Evolutionary conservation across 2,888 invertebrate species (phyloP), one percentile per base, ranked within the genome.

Genomic region (Empis stercorea): DNA sequence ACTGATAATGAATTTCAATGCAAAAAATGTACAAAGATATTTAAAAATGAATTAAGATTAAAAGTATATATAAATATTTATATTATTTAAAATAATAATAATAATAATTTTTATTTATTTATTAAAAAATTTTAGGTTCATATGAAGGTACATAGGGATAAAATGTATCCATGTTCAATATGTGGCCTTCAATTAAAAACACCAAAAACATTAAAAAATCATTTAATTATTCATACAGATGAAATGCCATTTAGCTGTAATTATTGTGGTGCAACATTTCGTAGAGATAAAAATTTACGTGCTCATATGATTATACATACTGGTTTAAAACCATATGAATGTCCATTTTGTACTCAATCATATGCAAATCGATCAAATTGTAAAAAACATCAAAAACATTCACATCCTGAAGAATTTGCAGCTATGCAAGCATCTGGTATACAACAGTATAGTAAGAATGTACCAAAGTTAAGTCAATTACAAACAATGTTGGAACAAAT

Each of bases 281-380:
- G 14, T 20, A 20, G 40, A 16, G 40, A 40, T 27, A 40, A 23
- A 7, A 40, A 20, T 23, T 27, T 40, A 27, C 20, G 23, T 6
- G 61, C 64, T 45, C 69, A 70, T 54, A 54, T 70, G 1, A 67
- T 70, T n/a, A 50, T 69, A 10, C 69, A 70, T 44, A 63, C 65
- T 0, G 69, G 68, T 1, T 56, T 70, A 14, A 53, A 66, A 15
- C 69, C 69, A 0, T 70, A 70, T 34, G 59, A 60, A 13, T 70
- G 69, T 42, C 64, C 65, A 39, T 70, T 69, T 49, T 70, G 69
- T 49, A 62, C 60, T 9, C 62, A 61, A 46, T 61, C 65, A 4
- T 70, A 69, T 51, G 61, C 69, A 1, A 67, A 70, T 46, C 68
- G 70, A 10, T 64, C 69, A 10, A 70, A 70, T 53, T 70, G 68